Evolutionary conservation across 2,888 invertebrate genomes (phyloP), one percentile per base, ranked within the genome.

Genomic region (Acronicta alni): DNA sequence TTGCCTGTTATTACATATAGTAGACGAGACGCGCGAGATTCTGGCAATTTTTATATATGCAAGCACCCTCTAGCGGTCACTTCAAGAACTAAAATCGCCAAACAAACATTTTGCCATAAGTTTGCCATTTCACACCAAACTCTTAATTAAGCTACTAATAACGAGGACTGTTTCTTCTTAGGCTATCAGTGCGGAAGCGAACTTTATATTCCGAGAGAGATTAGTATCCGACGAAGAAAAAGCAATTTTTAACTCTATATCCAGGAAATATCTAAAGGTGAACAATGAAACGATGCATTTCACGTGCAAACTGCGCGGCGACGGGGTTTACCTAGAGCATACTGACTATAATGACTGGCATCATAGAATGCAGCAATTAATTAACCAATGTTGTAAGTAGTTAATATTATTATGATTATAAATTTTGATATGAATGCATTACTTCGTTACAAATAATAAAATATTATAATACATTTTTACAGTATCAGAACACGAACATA

Each of bases 171-270:
- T 42, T 17, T 17, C 8, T n/a, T 4, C 35, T 83, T 85, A 97
- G 96, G 96, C 96, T 3, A 93, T 97, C 73, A 91, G 95, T 30
- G 96, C 97, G 74, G 98, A 98, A 95, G 96, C 97, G 1, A 91
- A 95, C 57, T 93, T 96, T 61, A 95, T 97, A 81, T 98, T 98
- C 87, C 95, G 95, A 70, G 97, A 98, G 83, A 95, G 97, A 72
- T 90, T 98, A 18, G 95, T 96, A 1, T 95, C 95, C 17, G 92
- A 95, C 6, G 95, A 96, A 20, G 96, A 97, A 65, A 95, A 95
- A 57, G 86, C 89, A n/a, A 94, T 95, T 79, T 97, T 97, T 80
- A 95, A 96, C 73, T 86, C 91, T 12, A 95, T 98, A 57, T 85
- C 97, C 0, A 93, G 94, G 67, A 95, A 95, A 16, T 77, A 88